phyloP scores from a whole-genome alignment of 2,113 vertebrate genomes.

The Axis porcinus region DNA sequence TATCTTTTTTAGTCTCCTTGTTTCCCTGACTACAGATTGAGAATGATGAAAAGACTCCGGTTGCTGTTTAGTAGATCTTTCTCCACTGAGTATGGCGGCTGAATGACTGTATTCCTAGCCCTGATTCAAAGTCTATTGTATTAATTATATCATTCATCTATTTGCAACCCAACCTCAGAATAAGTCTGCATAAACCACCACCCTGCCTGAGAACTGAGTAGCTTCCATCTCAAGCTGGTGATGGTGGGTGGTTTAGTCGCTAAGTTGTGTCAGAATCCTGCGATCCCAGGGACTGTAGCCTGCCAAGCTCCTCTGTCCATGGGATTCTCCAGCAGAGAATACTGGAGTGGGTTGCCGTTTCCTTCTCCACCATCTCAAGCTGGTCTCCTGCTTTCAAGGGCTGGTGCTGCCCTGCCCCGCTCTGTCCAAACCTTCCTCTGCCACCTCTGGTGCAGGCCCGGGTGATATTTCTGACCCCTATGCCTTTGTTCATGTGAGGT shows the following conservation, averaged over 20 bases:
- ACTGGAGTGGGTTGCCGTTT: background rate
- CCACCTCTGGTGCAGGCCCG: background rate
- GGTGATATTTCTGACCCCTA: background rate
- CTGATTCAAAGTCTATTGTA: background rate
- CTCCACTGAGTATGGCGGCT: background rate
- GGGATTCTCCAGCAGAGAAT: background rate
- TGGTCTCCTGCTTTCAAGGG: background rate
- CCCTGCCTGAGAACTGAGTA: background rate
- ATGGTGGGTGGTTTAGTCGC: background rate
- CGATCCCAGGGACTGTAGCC: background rate
- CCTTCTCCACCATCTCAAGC: background rate
- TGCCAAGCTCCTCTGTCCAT: background rate
- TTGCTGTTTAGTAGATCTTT: slow-evolving; percentile 4
- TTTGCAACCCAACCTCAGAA: background rate
- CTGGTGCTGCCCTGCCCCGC: background rate
- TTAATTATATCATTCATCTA: slow-evolving; percentile 32
- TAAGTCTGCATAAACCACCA: background rate
- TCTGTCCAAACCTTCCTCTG: background rate
- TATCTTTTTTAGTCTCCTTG: slow-evolving; percentile 58
- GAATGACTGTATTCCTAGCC: background rate
- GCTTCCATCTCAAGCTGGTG: background rate
- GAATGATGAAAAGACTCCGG: slow-evolving; percentile 22
- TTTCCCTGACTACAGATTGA: slow-evolving; percentile 70
- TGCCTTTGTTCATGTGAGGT: background rate
- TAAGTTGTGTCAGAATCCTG: background rate